Evolutionary conservation across 2,113 vertebrate species (phyloP).

Genomic region (Poeciliopsis occidentalis): DNA sequence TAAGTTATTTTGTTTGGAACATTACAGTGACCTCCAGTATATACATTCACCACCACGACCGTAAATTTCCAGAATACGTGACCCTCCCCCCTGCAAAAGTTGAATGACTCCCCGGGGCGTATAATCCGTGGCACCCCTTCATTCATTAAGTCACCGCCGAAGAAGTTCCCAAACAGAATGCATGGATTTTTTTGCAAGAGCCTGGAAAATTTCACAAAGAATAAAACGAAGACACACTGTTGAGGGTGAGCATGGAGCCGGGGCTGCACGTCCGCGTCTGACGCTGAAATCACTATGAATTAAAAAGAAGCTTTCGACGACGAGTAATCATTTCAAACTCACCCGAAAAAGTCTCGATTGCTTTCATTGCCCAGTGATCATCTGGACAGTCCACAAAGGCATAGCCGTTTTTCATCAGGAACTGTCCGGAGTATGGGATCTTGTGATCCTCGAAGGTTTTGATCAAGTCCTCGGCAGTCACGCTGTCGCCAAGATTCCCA

Average conservation of each 20-base stretch:
- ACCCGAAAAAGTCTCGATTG: conserved; percentile 95
- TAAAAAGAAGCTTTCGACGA: conserved; percentile 13
- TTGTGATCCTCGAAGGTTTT: conserved; percentile 92
- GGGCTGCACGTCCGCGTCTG: conserved; percentile 13
- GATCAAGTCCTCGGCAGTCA: conserved; percentile 90
- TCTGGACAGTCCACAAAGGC: conserved; percentile 96
- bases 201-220: background rate
- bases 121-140: conserved; percentile 14
- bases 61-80: background rate
- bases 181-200: background rate
- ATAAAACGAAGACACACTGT: too few species aligned
- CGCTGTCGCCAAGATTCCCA: conserved; percentile 92
- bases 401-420: conserved; percentile 92
- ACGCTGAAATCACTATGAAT: conserved; percentile 46
- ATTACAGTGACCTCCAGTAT: background rate
- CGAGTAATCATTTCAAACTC: conserved; percentile 68
- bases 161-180: conserved; percentile 10
- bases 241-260: background rate
- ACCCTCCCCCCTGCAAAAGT: conserved; percentile 68
- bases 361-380: conserved; percentile 94
- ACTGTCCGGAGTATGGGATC: conserved; percentile 91
- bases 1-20: too few species aligned
- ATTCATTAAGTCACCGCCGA: background rate
- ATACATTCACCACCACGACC: background rate
- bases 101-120: conserved; percentile 55